Percentiles rank a stretch among this genome's conserved stretches.
These are phyloP conservation scores for Zosterops japonicus DNA, from an alignment of 2,113 vertebrate genomes.

Conservation along the genomic window DNA sequence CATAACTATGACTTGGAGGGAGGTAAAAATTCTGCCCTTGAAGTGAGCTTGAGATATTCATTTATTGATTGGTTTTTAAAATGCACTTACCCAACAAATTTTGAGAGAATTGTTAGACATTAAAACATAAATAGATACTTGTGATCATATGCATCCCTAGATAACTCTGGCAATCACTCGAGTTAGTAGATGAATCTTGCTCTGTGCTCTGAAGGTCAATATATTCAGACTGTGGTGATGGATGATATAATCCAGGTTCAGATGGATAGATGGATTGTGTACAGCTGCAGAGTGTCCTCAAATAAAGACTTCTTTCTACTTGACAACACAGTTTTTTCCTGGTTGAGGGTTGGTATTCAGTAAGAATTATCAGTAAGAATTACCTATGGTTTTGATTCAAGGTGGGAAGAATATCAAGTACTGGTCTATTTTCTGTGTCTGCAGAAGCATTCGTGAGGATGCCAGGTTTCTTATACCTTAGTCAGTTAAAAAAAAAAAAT, in stretches of 20 bases:
- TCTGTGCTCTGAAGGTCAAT: background rate
- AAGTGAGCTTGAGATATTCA: background rate
- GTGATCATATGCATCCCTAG: accelerated
- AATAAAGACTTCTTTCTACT: background rate
- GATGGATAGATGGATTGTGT: background rate
- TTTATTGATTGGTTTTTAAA: slow-evolving; percentile 21
- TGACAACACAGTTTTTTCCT: background rate
- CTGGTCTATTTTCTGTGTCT: background rate
- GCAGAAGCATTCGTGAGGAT: background rate
- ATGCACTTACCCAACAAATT: background rate
- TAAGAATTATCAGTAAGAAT: background rate
- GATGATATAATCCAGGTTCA: background rate
- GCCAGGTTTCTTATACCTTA: background rate
- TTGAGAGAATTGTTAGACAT: background rate
- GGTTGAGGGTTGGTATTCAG: background rate
- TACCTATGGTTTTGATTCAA: background rate
- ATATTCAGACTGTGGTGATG: background rate
- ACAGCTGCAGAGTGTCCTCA: background rate
- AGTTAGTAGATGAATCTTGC: background rate
- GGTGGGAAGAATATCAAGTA: background rate
- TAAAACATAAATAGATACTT: background rate
- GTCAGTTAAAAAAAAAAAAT: background rate
- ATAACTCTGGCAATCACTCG: background rate
- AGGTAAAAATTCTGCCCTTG: background rate
- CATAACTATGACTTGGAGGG: background rate